Percentiles rank a stretch among this genome's conserved stretches.
These are phyloP conservation scores for Bos taurus DNA, from an alignment of 2,113 vertebrate genomes.

Conservation along the genomic window ARS-UCD2.0 NC_037348.1:63830001-63830500, in stretches of 20 bases:
- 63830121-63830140: background rate
- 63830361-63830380: background rate
- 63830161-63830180: background rate
- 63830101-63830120: background rate
- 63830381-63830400: background rate
- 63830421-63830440: background rate
- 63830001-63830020: background rate
- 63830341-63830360: background rate
- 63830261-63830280: background rate
- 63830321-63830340: background rate
- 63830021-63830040: background rate
- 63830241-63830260: background rate
- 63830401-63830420: background rate
- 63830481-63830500: background rate
- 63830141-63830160: background rate
- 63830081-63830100: no score
- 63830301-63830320: background rate
- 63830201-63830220: background rate
- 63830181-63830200: background rate
- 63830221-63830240: background rate
- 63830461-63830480: background rate
- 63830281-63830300: background rate
- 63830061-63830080: rapidly evolving
- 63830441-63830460: background rate
- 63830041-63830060: background rate